Evolutionary conservation across 2,888 invertebrate species (phyloP).

Genomic region (Hylaea fasciaria): DNA sequence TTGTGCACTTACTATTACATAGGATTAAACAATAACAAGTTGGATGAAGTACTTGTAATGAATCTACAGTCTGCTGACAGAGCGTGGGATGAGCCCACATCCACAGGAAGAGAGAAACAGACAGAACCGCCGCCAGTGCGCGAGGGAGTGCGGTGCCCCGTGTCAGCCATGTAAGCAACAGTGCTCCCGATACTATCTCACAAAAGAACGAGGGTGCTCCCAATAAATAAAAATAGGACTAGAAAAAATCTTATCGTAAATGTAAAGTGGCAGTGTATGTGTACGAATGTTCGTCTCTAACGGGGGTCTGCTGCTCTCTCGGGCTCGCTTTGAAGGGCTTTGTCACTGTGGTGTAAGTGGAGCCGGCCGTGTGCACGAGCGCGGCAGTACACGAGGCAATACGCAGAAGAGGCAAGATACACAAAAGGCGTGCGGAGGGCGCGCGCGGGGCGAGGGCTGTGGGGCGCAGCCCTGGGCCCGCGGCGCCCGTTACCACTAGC

Average conservation of each 20-base stretch:
- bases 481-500: constrained; percentile 76
- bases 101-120: constrained; percentile 86
- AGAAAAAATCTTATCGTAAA: constrained; percentile 67
- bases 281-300: constrained; percentile 74
- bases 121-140: constrained; percentile 84
- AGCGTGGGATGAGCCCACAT: constrained; percentile 80
- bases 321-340: constrained; percentile 85
- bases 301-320: constrained; percentile 86
- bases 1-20: constrained; percentile 35
- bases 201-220: constrained; percentile 71
- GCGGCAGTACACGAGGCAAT: constrained; percentile 73
- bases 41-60: constrained; percentile 47
- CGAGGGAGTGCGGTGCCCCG: constrained; percentile 78
- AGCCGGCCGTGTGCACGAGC: constrained; percentile 68
- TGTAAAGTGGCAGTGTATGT: constrained; percentile 81
- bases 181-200: constrained; percentile 76
- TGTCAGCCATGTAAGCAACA: constrained; percentile 78
- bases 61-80: constrained; percentile 71
- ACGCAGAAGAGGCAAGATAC: constrained; percentile 79
- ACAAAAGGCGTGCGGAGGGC: constrained; percentile 74
- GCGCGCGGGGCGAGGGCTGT: constrained; percentile 71
- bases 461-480: constrained; percentile 68
- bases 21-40: constrained; percentile 30
- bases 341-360: constrained; percentile 80
- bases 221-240: constrained; percentile 63